Evolutionary conservation across 64 coral and sea anemone genomes (phyloP).

Genomic region (Dendrophyllia cribrosa): DNA sequence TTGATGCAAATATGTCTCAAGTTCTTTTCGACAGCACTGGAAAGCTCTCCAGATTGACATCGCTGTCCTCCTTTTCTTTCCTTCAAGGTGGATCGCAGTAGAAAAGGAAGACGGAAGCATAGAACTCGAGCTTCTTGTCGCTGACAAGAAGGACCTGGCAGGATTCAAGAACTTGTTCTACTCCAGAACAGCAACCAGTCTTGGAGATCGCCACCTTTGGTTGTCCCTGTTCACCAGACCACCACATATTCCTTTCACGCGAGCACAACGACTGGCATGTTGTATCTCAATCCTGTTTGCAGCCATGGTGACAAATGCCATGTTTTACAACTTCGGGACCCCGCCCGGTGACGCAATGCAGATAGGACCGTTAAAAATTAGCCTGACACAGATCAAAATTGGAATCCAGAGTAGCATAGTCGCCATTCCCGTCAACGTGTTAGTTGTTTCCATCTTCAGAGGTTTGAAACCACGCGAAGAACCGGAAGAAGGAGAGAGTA

Average conservation of each 20-base stretch:
- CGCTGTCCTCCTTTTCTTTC: not conserved
- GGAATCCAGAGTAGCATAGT: constrained; percentile 76
- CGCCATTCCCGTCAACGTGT: constrained; percentile 70
- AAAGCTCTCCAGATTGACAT: too few relatives aligned
- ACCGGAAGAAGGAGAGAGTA: not conserved
- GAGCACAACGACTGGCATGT: constrained; percentile 58
- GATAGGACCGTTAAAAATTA: constrained; percentile 65
- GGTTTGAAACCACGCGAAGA: constrained; percentile 25
- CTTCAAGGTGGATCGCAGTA: constrained; percentile 60
- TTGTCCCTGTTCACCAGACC: constrained; percentile 65
- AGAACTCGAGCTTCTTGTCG: constrained; percentile 50
- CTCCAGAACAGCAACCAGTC: constrained; percentile 49
- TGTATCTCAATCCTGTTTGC: constrained; percentile 67
- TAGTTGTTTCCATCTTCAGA: constrained; percentile 74
- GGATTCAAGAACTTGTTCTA: constrained; percentile 73
- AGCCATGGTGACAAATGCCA: constrained; percentile 78
- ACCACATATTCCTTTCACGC: constrained; percentile 67
- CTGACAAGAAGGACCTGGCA: constrained; percentile 66
- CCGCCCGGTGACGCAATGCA: constrained; percentile 52
- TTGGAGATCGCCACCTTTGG: constrained; percentile 74
- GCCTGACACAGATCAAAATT: constrained; percentile 71
- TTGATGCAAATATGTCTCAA: too few relatives aligned
- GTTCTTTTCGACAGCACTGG: too few relatives aligned
- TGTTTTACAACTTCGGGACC: constrained; percentile 79
- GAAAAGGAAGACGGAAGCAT: constrained; percentile 67